phyloP scores from a whole-genome alignment of 2,888 invertebrate genomes.

The Trissonchulus sp. region DNA sequence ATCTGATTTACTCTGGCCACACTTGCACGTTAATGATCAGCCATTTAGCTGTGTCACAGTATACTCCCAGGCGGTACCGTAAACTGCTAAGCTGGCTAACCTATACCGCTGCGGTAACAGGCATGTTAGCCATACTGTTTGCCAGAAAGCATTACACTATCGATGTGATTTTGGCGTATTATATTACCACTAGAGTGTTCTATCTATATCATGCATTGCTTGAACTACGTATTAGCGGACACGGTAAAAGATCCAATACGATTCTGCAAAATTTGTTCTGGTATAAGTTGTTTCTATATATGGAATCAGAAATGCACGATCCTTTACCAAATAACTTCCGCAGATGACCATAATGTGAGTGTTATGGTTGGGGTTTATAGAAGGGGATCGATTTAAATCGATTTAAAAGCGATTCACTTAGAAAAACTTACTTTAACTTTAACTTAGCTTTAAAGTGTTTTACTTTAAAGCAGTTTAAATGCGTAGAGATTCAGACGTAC shows the following conservation, averaged over 20 bases:
- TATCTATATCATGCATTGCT: conserved; percentile 80
- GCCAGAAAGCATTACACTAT: conserved; percentile 84
- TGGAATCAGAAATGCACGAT: not conserved
- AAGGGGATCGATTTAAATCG: no score
- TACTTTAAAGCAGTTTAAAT: no score
- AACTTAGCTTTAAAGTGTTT: no score
- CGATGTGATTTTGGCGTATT: conserved; percentile 83
- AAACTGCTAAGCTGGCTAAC: conserved; percentile 9
- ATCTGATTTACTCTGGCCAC: conserved; percentile 49
- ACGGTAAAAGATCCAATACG: not conserved
- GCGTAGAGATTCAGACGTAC: no score
- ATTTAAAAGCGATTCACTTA: no score
- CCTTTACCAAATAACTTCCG: conserved; percentile 14
- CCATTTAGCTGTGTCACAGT: conserved; percentile 19
- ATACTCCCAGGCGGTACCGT: conserved; percentile 12
- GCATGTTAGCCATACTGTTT: conserved; percentile 72
- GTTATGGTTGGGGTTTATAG: no score
- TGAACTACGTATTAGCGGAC: conserved; percentile 31
- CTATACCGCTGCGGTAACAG: conserved; percentile 50
- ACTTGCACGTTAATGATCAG: conserved; percentile 35
- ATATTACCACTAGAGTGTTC: conserved; percentile 77
- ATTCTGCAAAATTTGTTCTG: conserved; percentile 19
- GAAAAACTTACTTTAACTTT: no score
- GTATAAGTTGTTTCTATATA: conserved; percentile 20
- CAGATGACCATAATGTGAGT: no score